Percentiles rank a stretch among this genome's conserved stretches.
phyloP scores from a whole-genome alignment of 2,797 vertebrate genomes.

The Loriculus beryllinus region DNA sequence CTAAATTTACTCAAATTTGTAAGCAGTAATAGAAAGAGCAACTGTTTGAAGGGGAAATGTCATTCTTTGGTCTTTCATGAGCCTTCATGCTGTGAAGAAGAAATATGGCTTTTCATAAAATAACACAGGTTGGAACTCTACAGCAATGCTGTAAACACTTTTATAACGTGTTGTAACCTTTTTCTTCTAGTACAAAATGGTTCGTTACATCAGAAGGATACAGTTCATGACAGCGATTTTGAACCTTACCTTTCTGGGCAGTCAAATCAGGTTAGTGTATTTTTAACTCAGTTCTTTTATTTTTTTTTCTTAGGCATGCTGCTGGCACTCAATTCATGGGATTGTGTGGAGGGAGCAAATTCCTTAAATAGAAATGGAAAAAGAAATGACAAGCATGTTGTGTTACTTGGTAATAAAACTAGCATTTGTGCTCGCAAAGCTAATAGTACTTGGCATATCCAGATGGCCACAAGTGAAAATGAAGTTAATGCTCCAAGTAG shows the following conservation, averaged over 20 bases:
- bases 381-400: slow-evolving; percentile 44
- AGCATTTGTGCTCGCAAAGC: slow-evolving; percentile 18
- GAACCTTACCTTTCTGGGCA: slow-evolving; percentile 94
- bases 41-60: background rate
- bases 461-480: slow-evolving; percentile 42
- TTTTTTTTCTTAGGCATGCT: background rate
- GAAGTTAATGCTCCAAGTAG: background rate
- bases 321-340: background rate
- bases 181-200: slow-evolving; percentile 92
- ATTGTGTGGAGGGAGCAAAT: slow-evolving; percentile 56
- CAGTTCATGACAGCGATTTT: slow-evolving; percentile 94
- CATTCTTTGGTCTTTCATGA: background rate
- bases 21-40: background rate
- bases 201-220: slow-evolving; percentile 94
- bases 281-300: background rate
- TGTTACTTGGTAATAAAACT: slow-evolving; percentile 40
- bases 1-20: background rate
- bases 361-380: slow-evolving; percentile 55
- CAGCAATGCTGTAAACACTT: background rate
- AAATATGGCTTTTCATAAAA: background rate
- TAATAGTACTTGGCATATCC: slow-evolving; percentile 5
- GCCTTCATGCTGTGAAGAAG: background rate
- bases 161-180: slow-evolving; percentile 26
- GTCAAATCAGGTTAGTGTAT: slow-evolving; percentile 88
- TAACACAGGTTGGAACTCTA: background rate